Evolutionary conservation across 2,797 vertebrate species (phyloP).

Genomic region (Onychomys leucogaster): DNA sequence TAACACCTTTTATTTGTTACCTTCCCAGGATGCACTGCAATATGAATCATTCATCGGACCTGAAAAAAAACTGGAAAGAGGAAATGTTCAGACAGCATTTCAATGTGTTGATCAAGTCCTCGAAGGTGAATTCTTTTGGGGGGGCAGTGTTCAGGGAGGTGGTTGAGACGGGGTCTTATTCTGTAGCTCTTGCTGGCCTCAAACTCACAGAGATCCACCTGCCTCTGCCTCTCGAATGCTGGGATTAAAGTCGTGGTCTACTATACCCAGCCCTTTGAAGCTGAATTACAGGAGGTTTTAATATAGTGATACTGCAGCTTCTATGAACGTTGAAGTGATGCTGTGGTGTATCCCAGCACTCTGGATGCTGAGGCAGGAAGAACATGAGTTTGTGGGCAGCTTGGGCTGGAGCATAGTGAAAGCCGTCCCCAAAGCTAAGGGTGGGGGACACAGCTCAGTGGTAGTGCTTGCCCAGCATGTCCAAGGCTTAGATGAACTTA

Average conservation of each 20-base stretch:
- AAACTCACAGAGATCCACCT: not conserved
- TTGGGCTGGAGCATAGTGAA: not conserved
- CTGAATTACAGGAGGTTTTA: not conserved
- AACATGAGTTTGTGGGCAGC: not conserved
- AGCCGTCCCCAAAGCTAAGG: not conserved
- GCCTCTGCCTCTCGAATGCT: not conserved
- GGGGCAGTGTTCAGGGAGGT: not conserved
- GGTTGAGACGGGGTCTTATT: not conserved
- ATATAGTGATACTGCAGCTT: not conserved
- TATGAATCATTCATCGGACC: constrained; percentile 63
- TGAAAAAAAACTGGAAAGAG: constrained; percentile 63
- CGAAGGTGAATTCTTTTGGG: constrained; percentile 47
- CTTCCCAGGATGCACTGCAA: constrained; percentile 51
- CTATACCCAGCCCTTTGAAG: not conserved
- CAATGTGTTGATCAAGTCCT: constrained; percentile 45
- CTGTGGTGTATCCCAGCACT: not conserved
- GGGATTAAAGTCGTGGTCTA: not conserved
- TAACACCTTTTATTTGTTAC: not conserved
- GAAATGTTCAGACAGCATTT: constrained; percentile 62
- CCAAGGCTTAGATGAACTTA: not conserved
- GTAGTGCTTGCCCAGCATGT: too few species aligned
- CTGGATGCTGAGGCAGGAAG: not conserved
- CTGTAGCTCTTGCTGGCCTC: not conserved
- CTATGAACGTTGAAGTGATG: not conserved
- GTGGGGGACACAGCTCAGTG: not conserved